These are phyloP conservation scores for Elephantulus edwardii DNA, from an alignment of 2,113 vertebrate species.

Conservation along the genomic window DNA sequence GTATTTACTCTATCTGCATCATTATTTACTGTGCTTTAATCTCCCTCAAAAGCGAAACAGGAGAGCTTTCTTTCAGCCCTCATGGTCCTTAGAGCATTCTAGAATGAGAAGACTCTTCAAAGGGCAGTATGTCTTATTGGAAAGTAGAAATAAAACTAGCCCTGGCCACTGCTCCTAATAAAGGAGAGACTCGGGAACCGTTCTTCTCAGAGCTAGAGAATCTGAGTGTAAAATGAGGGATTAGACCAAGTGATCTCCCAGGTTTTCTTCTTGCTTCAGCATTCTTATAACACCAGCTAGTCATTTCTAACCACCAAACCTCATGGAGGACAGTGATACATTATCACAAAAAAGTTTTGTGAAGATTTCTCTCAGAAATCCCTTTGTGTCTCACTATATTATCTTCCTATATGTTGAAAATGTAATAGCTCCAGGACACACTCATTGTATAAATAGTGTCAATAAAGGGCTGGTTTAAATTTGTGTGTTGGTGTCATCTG, in stretches of 20 bases:
- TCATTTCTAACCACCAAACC: not conserved
- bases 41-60: slow-evolving; percentile 21
- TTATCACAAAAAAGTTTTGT: not conserved
- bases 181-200: not conserved
- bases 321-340: not conserved
- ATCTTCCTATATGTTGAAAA: not conserved
- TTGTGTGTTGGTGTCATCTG: too few relatives aligned
- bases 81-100: not conserved
- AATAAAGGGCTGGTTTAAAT: slow-evolving; percentile 40
- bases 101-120: not conserved
- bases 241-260: not conserved
- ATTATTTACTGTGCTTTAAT: slow-evolving; percentile 24
- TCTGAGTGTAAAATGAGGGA: not conserved
- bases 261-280: not conserved
- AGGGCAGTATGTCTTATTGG: not conserved
- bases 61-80: slow-evolving; percentile 17
- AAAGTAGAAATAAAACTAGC: not conserved
- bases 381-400: not conserved
- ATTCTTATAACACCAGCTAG: not conserved
- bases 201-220: not conserved
- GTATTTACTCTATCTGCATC: not conserved
- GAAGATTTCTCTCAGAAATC: slow-evolving; percentile 37
- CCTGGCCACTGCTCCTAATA: not conserved
- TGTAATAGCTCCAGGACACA: not conserved
- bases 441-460: not conserved